These are phyloP conservation scores for Trilocha varians DNA, from an alignment of 2,888 invertebrate genomes.

Conservation along the genomic window DNA sequence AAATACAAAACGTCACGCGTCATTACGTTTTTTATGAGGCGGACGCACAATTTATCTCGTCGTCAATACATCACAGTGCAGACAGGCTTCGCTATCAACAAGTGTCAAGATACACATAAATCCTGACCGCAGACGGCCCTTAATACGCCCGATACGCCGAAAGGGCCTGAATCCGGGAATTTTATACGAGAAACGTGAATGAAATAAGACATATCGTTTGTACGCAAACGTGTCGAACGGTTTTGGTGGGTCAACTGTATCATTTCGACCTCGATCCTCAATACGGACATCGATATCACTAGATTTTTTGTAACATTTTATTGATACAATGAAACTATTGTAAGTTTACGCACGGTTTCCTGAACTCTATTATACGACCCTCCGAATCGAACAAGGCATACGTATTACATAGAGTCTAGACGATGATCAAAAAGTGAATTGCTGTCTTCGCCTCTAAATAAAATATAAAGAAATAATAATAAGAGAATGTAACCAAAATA, in stretches of 20 bases:
- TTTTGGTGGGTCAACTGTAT: slow-evolving; percentile 5
- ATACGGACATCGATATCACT: neutral
- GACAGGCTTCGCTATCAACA: slow-evolving; percentile 50
- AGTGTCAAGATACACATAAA: slow-evolving; percentile 57
- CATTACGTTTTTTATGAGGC: slow-evolving; percentile 30
- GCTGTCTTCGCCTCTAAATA: too few relatives aligned
- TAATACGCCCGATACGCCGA: slow-evolving; percentile 10
- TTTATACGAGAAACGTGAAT: slow-evolving; percentile 9
- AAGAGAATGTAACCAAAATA: neutral
- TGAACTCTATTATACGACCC: too few relatives aligned
- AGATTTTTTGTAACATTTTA: neutral
- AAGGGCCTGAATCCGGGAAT: slow-evolving; percentile 13
- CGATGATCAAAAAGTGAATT: too few relatives aligned
- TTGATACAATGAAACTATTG: too few relatives aligned
- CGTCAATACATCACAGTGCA: slow-evolving; percentile 32
- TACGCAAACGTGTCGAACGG: slow-evolving; percentile 8
- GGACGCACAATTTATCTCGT: slow-evolving; percentile 37
- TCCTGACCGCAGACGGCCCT: slow-evolving; percentile 24
- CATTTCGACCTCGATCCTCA: neutral
- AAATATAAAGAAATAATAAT: too few relatives aligned
- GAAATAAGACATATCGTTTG: slow-evolving; percentile 8
- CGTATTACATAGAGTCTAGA: too few relatives aligned
- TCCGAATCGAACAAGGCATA: too few relatives aligned
- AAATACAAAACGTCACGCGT: slow-evolving; percentile 14
- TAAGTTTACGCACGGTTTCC: too few relatives aligned